phyloP scores from a whole-genome alignment of 2,888 invertebrate species.

The Polymixis flavicincta region DNA sequence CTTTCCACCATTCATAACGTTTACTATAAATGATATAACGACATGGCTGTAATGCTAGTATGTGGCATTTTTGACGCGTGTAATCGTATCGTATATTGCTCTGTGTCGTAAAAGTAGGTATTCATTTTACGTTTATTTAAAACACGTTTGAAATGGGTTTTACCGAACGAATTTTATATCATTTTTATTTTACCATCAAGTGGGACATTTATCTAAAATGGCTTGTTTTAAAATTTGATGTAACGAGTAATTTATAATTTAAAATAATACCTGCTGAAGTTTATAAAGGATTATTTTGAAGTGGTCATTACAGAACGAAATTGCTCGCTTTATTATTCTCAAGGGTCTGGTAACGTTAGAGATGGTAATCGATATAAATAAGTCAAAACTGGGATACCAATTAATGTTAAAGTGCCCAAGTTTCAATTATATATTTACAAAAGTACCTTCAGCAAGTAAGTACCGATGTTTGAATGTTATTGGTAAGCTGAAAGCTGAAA shows the following conservation, averaged over 20 bases:
- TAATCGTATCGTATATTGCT: constrained; percentile 57
- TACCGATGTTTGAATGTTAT: constrained; percentile 12
- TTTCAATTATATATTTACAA: constrained; percentile 41
- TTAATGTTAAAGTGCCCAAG: constrained; percentile 30
- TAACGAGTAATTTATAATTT: constrained; percentile 22
- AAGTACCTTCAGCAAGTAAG: constrained; percentile 17
- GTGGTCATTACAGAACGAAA: constrained; percentile 38
- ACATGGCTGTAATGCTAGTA: constrained; percentile 29
- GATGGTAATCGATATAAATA: constrained; percentile 54
- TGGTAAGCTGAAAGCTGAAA: neutral
- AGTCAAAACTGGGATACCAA: constrained; percentile 31
- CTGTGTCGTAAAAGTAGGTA: constrained; percentile 49
- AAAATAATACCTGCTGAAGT: constrained; percentile 26
- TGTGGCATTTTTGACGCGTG: constrained; percentile 52
- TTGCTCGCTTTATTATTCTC: constrained; percentile 45
- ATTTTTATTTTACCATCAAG: constrained; percentile 42
- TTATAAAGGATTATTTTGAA: constrained; percentile 50
- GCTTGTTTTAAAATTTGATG: constrained; percentile 29
- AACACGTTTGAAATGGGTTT: constrained; percentile 55
- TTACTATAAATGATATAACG: constrained; percentile 52
- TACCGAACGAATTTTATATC: constrained; percentile 36
- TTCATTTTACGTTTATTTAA: constrained; percentile 58
- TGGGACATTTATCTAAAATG: constrained; percentile 27
- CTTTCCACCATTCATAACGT: constrained; percentile 32
- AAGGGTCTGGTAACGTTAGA: constrained; percentile 33